These are phyloP conservation scores for Intellagama lesueurii DNA, from an alignment of 2,797 vertebrate genomes.

Conservation along the genomic window DNA sequence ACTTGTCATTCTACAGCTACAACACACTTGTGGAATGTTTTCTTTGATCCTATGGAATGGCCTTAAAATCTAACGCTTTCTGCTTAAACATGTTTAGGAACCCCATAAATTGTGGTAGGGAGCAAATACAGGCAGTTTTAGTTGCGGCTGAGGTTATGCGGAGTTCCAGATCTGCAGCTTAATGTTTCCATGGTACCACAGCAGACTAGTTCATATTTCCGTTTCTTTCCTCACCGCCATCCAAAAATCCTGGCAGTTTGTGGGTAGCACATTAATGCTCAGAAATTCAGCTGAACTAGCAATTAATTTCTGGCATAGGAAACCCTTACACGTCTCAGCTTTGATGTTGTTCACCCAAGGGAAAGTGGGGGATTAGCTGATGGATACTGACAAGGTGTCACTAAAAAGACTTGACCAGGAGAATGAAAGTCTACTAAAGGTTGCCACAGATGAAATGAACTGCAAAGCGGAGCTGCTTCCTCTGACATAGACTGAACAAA, in stretches of 20 bases:
- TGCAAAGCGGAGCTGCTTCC: conserved; percentile 51
- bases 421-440: conserved; percentile 11
- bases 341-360: conserved; percentile 43
- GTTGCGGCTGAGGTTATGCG: too few species aligned
- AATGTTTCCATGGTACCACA: background rate
- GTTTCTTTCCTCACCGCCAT: background rate
- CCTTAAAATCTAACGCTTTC: background rate
- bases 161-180: background rate
- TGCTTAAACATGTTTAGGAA: background rate
- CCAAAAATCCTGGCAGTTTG: conserved; percentile 22
- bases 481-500: conserved; percentile 56
- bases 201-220: conserved; percentile 19
- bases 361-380: conserved; percentile 5
- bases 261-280: background rate
- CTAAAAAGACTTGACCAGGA: conserved; percentile 23
- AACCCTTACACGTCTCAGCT: conserved; percentile 14
- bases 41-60: background rate
- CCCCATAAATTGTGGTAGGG: background rate
- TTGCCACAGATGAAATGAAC: conserved; percentile 32
- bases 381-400: conserved; percentile 37
- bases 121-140: background rate
- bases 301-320: conserved; percentile 49
- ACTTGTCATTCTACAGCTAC: background rate
- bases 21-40: background rate
- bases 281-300: conserved; percentile 15